Conservation (phyloP, 2,113 vertebrate genomes). For the Sturnira hondurensis region DNA sequence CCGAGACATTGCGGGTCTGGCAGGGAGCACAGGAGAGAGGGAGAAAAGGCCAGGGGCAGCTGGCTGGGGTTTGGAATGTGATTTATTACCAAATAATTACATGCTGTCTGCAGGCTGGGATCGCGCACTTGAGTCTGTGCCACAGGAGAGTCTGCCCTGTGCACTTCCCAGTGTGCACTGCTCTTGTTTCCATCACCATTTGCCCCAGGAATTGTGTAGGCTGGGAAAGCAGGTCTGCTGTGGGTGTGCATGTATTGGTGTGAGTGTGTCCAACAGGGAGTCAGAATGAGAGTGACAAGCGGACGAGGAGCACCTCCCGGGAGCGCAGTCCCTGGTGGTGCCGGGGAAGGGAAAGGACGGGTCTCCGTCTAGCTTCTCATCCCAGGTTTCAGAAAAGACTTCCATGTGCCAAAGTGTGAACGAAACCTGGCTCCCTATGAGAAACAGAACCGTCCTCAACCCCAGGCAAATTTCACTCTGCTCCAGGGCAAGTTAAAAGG, state of each 20-base stretch:
- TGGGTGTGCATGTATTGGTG: not conserved
- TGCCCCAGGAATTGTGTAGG: constrained; percentile 14
- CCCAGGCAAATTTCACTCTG: not conserved
- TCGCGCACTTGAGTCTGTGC: constrained; percentile 42
- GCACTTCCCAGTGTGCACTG: constrained; percentile 39
- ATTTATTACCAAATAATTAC: constrained; percentile 62
- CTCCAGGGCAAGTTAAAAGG: not conserved
- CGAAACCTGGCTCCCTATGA: not conserved
- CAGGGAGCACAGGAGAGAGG: not conserved
- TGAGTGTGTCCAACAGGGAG: not conserved
- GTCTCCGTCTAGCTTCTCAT: not conserved
- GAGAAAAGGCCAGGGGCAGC: constrained; percentile 9
- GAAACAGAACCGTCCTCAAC: not conserved
- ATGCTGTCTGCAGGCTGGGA: constrained; percentile 54
- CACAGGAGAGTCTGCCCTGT: not conserved
- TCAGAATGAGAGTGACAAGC: not conserved
- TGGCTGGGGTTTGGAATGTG: constrained; percentile 54
- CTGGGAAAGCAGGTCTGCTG: not conserved
- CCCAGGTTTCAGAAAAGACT: not conserved
- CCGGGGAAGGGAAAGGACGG: not conserved
- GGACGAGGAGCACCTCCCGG: not conserved
- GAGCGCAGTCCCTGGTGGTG: not conserved
- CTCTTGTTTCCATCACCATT: constrained; percentile 45
- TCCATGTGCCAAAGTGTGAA: not conserved
- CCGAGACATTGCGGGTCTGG: constrained; percentile 36